Base-by-base conservation (phyloP, 1,140 invertebrate genomes). In the Apocrypta bakeri region DNA sequence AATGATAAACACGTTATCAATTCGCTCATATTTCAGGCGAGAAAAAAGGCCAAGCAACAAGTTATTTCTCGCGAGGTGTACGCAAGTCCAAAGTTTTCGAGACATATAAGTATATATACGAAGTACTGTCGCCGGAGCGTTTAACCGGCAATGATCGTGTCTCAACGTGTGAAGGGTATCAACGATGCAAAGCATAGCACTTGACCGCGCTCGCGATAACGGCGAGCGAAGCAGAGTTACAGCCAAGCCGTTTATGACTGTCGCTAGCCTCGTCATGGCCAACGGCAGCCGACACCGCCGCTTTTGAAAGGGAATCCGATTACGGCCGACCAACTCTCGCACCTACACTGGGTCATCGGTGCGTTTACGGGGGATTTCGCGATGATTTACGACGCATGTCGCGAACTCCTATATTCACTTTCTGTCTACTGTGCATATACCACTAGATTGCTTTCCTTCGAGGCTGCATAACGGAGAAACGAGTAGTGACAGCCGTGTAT, bases 291-390 rank as follows among this genome's bases (percentile, higher is more conserved):
- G 33, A 9, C 68, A 7, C 17, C 29, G 68, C 68, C 68, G 31
- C 68, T 33, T 75, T 75, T 75, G 42, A 31, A 33, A 31, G 73
- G 73, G 42, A 75, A 75, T 75, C 73, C 73, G 73, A 75, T 75
- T 75, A 75, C 48, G 73, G 48, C 42, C 17, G 42, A n/a, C 2
- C 37, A 11, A 31, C 33, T 2, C 33, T 12, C n/a, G 8, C 37
- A 73, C 71, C 37, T n/a, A 73, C 73, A 75, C 73, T 75, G 73
- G 73, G 73, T 75, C 73, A 75, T 56, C 73, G 40, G 73, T 75
- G 73, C 73, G 73, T 75, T 75, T 75, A 75, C 29, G 73, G 73
- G 73, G 73, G 42, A 42, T 61, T 17, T 75, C 48, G 7, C 73
- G 73, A 75, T 75, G 73, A 75, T 56, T 75, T 75, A 75, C 73